phyloP scores from a whole-genome alignment of 2,113 vertebrate species.

The Redunca redunca region DNA sequence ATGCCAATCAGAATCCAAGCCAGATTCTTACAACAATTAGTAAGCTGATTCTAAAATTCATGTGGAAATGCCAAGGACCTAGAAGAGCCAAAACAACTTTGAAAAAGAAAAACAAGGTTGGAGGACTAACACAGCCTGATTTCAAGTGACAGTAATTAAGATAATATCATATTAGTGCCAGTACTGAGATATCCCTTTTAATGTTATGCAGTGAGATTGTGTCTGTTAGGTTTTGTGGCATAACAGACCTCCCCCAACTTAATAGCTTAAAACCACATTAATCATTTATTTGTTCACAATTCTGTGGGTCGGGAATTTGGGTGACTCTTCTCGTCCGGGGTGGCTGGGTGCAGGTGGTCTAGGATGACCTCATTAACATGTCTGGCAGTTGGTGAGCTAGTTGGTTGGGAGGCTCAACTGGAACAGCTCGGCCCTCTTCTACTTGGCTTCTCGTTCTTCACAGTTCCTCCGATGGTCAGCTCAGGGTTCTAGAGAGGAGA shows the following conservation, averaged over 20 bases:
- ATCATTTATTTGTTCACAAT: background rate
- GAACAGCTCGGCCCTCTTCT: background rate
- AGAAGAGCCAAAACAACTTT: slow-evolving; percentile 5
- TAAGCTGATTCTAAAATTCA: background rate
- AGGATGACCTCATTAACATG: background rate
- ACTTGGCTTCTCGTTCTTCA: background rate
- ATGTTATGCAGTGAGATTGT: background rate
- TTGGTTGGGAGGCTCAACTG: background rate
- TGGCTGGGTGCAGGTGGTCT: background rate
- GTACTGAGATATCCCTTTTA: background rate
- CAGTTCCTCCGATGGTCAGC: background rate
- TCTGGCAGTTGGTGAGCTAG: background rate
- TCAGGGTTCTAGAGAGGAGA: background rate
- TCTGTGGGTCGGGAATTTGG: background rate
- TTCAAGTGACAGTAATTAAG: background rate
- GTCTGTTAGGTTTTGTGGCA: background rate
- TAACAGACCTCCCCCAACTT: background rate
- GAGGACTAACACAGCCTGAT: background rate
- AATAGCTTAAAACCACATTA: background rate
- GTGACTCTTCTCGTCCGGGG: background rate
- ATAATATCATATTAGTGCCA: background rate
- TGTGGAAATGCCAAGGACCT: background rate
- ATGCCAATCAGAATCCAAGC: background rate
- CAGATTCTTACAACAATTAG: slow-evolving; percentile 14
- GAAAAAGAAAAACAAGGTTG: background rate